Evolutionary conservation across 1,140 invertebrate species (phyloP), one percentile per base, ranked within the genome.

Genomic region (Drosophila kohkoa): DNA sequence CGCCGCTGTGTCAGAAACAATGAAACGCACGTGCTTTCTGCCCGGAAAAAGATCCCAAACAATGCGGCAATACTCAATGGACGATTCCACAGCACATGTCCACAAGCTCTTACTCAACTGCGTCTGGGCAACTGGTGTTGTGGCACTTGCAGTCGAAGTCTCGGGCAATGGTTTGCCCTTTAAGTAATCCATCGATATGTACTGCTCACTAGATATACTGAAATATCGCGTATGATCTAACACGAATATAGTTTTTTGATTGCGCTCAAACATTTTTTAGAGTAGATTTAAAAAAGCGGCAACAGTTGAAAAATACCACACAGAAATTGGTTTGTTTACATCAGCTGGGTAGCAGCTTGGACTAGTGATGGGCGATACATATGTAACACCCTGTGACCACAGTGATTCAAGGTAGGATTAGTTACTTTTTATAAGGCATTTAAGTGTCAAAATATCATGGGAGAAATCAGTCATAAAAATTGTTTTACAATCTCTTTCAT

Each of bases 181-280:
- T 0, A 96, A 93, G 81, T 97, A 96, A 93, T 99, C 98, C 93
- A 99, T 97, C 81, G 99, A 97, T 65, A 99, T 95, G 16, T 95
- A 95, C 92, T 96, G 95, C 78, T 98, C 97, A 66, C 97, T 97
- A 28, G 97, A 96, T 79, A 97, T 96, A 5, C 96, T 95, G 92
- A 99, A 98, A 89, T 97, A 96, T 8, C 97, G 96, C 0, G 97
- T 97, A 83, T 98, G 98, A 90, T 99, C 98, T 63, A 99, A 92
- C 2, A 99, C 96, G 93, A 99, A 98, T 60, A 99, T 95, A 2
- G 98, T 99, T 93, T 99, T 99, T 91, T 99, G 97, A 93, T 97
- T 97, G 55, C 94, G 92, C 45, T 92, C 82, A 20, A 90, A 91
- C 91, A 92, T 92, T n/a, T 52, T 62, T 30, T 58, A 28, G 4